These are phyloP conservation scores for Diaphora mendica DNA, from an alignment of 2,888 invertebrate species.

Conservation along the genomic window DNA sequence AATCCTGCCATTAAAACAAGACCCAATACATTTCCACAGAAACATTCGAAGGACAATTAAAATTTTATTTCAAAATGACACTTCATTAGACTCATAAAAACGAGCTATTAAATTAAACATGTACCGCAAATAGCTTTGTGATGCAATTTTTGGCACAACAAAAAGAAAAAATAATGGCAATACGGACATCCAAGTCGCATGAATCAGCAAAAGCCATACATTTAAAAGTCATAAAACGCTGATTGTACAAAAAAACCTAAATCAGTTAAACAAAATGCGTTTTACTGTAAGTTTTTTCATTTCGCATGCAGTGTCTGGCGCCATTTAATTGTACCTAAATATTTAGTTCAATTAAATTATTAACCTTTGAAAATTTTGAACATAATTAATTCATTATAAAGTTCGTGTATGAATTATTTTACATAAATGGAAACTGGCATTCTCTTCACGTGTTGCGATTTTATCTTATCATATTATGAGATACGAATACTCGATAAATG, in stretches of 20 bases:
- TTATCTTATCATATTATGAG: neutral
- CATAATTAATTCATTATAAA: conserved; percentile 31
- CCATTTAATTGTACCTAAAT: conserved; percentile 52
- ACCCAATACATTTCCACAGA: conserved; percentile 3
- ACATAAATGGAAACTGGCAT: conserved; percentile 13
- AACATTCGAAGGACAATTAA: conserved; percentile 16
- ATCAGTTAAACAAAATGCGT: conserved; percentile 36
- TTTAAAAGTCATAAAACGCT: conserved; percentile 43
- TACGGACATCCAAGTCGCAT: conserved; percentile 22
- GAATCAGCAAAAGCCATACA: conserved; percentile 31
- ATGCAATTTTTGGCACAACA: conserved; percentile 32
- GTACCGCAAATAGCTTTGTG: conserved; percentile 34
- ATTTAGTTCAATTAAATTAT: conserved; percentile 22
- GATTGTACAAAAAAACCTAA: conserved; percentile 31
- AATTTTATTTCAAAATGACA: conserved; percentile 23
- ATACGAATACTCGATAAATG: neutral
- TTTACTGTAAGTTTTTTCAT: conserved; percentile 45
- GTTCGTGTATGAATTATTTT: conserved; percentile 24
- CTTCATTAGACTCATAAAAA: conserved; percentile 33
- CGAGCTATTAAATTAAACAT: conserved; percentile 34
- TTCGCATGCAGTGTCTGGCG: conserved; percentile 55
- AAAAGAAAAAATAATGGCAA: conserved; percentile 30
- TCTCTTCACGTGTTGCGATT: neutral
- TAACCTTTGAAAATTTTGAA: conserved; percentile 38
- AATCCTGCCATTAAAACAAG: conserved; percentile 18